phyloP scores from a whole-genome alignment of 2,888 invertebrate species.

The Phrixothrix hirtus region DNA sequence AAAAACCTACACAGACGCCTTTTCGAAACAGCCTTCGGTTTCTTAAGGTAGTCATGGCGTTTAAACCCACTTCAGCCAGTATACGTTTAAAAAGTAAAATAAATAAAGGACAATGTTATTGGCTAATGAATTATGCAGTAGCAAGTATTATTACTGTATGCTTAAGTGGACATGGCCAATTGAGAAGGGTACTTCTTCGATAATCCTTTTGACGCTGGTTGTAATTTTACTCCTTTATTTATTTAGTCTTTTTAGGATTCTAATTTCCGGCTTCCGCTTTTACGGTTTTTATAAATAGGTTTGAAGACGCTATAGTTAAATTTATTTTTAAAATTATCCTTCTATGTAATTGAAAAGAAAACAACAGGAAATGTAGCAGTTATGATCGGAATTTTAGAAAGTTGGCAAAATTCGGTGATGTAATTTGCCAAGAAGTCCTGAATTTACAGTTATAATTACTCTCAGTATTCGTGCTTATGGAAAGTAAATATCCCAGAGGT shows the following conservation, averaged over 20 bases:
- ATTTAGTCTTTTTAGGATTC: too few species aligned
- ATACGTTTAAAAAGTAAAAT: not conserved
- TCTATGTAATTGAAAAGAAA: too few species aligned
- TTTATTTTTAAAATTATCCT: too few species aligned
- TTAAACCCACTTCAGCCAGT: conserved; percentile 2
- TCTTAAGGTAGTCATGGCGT: conserved; percentile 1
- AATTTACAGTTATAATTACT: conserved; percentile 18
- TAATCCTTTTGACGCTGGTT: not conserved
- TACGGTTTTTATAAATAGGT: too few species aligned
- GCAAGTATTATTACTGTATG: not conserved
- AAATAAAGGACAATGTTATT: not conserved
- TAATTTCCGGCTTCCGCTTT: too few species aligned
- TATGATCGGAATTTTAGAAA: conserved; percentile 1
- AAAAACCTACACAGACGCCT: not conserved
- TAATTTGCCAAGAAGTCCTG: conserved; percentile 5
- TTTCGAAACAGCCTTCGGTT: not conserved
- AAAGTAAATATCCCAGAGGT: conserved; percentile 27
- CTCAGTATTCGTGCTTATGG: conserved; percentile 15
- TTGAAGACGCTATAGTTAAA: not conserved
- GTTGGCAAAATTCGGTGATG: conserved; percentile 17
- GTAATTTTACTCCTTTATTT: too few species aligned
- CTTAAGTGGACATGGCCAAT: too few species aligned
- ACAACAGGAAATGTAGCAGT: conserved; percentile 25
- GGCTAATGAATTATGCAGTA: not conserved
- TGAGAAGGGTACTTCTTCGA: too few species aligned